phyloP scores from a whole-genome alignment of 2,797 vertebrate species.

The Paramormyrops hopkinsi region DNA sequence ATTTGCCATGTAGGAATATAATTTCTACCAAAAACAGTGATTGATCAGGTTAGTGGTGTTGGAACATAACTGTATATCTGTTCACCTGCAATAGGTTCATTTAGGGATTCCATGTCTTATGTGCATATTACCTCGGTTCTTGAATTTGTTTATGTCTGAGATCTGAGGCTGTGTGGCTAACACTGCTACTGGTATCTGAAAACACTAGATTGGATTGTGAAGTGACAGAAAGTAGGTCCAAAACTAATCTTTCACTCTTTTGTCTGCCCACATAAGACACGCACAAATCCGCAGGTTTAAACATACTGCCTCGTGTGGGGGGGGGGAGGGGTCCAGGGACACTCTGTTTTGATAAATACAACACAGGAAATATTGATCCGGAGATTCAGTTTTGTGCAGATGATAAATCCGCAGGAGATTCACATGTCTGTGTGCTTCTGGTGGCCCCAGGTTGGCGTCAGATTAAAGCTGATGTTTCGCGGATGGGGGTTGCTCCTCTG shows the following conservation, averaged over 20 bases:
- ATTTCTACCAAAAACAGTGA: no score
- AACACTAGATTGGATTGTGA: neutral
- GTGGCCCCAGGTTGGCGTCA: neutral
- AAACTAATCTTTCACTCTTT: neutral
- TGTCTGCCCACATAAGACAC: constrained; percentile 22
- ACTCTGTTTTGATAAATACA: neutral
- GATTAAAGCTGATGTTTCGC: neutral
- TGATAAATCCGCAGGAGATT: neutral
- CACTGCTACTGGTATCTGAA: constrained; percentile 25
- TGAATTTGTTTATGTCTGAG: neutral
- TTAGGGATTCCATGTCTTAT: neutral
- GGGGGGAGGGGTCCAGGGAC: neutral
- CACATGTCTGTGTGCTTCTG: neutral
- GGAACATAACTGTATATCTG: neutral
- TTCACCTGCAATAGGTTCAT: neutral
- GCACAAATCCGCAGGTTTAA: constrained; percentile 9
- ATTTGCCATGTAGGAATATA: no score
- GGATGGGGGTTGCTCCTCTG: neutral
- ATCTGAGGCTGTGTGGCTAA: constrained; percentile 10
- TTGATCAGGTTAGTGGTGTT: no score
- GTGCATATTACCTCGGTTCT: neutral
- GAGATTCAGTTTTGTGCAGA: neutral
- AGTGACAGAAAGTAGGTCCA: neutral
- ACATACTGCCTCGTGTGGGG: neutral
- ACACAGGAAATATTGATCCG: neutral